Percentiles rank a stretch among this genome's conserved stretches.
Evolutionary conservation across 2,888 invertebrate genomes (phyloP).

Genomic region (Lacanobia oleracea): DNA sequence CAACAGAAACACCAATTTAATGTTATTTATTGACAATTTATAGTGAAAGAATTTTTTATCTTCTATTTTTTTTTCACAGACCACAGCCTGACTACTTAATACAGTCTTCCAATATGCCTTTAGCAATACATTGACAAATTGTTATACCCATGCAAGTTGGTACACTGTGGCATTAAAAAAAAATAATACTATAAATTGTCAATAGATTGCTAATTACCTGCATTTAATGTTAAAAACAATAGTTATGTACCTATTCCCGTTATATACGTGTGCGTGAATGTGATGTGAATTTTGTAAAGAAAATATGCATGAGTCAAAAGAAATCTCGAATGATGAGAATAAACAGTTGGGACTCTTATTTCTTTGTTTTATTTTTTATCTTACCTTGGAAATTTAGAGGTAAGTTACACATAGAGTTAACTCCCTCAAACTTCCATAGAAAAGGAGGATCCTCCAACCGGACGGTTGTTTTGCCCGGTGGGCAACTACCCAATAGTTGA

Average conservation of each 20-base stretch:
- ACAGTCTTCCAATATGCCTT: conserved; percentile 2
- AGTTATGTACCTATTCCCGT: conserved; percentile 42
- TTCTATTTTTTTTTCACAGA: neutral
- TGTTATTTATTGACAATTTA: conserved; percentile 46
- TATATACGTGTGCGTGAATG: conserved; percentile 50
- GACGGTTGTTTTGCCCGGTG: no score
- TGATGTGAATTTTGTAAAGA: conserved; percentile 62
- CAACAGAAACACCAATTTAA: conserved; percentile 48
- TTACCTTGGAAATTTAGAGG: neutral
- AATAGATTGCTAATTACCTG: conserved; percentile 33
- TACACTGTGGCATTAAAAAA: conserved; percentile 11
- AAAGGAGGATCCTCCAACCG: no score
- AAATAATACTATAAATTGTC: conserved; percentile 40
- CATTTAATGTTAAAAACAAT: conserved; percentile 56
- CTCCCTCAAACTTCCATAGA: no score
- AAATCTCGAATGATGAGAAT: conserved; percentile 80
- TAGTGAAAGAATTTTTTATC: neutral
- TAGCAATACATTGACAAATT: neutral
- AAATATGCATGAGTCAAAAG: conserved; percentile 54
- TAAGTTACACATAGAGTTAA: no score
- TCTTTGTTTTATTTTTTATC: conserved; percentile 73
- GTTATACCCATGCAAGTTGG: neutral
- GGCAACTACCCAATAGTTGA: no score
- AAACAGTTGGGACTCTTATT: conserved; percentile 75
- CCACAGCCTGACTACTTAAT: conserved; percentile 1